Conservation (phyloP, 2,113 vertebrate genomes). For the Lagopus muta region DNA sequence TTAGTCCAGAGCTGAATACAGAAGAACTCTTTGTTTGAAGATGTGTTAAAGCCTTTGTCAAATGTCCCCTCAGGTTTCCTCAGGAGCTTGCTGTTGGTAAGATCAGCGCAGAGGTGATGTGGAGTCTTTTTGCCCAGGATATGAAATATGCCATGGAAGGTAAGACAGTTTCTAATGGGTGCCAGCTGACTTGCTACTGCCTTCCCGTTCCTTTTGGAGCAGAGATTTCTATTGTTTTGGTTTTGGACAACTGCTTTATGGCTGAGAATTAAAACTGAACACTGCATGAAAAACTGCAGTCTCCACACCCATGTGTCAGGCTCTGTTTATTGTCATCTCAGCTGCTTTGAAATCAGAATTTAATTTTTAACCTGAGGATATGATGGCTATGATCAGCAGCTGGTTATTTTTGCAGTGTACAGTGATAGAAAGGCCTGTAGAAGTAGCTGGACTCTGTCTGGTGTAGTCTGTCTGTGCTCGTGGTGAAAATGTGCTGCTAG, state of each 20-base stretch:
- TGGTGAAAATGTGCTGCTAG: not conserved
- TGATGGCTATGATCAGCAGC: not conserved
- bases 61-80: constrained; percentile 86
- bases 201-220: not conserved
- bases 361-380: not conserved
- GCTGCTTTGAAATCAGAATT: not conserved
- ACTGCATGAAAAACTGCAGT: not conserved
- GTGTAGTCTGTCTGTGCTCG: not conserved
- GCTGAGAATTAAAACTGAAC: not conserved
- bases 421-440: not conserved
- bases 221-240: not conserved
- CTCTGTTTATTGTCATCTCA: not conserved
- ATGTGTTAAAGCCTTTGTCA: not conserved
- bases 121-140: constrained; percentile 95
- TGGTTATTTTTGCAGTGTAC: not conserved
- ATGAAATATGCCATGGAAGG: constrained; percentile 99
- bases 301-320: not conserved
- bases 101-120: constrained; percentile 97
- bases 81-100: constrained; percentile 96
- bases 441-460: not conserved
- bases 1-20: not conserved
- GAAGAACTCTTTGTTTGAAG: not conserved
- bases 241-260: not conserved
- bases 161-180: constrained; percentile 61
- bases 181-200: not conserved